Evolutionary conservation across 1,140 invertebrate genomes (phyloP).

Genomic region (Archivesica marissinica): DNA sequence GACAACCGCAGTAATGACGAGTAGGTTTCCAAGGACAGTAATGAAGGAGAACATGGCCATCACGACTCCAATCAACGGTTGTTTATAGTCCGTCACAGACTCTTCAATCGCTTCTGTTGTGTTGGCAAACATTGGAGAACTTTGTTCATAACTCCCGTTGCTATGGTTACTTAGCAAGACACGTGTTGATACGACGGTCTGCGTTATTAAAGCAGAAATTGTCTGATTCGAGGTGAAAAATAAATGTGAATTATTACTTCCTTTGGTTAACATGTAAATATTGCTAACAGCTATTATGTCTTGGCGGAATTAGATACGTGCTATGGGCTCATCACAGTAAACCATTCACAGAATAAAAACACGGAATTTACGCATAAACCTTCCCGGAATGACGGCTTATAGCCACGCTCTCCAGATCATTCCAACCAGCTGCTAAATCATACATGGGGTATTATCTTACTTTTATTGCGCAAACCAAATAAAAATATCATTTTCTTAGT

Average conservation of each 20-base stretch:
- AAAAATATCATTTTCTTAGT: not conserved
- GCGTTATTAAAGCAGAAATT: not conserved
- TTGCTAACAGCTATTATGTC: not conserved
- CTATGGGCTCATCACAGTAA: no score
- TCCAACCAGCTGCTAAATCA: not conserved
- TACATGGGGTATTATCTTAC: not conserved
- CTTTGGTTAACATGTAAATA: not conserved
- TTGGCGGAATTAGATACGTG: no score
- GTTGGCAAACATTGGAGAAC: constrained; percentile 38
- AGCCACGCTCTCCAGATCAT: not conserved
- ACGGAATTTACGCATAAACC: no score
- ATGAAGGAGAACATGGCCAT: constrained; percentile 89
- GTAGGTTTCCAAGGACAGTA: constrained; percentile 89
- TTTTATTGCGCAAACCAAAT: not conserved
- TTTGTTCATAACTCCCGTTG: constrained; percentile 3
- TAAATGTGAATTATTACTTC: not conserved
- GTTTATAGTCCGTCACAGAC: constrained; percentile 59
- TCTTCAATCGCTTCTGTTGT: constrained; percentile 41
- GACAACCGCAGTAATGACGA: constrained; percentile 98
- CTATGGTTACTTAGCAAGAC: not conserved
- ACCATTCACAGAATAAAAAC: no score
- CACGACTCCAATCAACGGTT: constrained; percentile 73
- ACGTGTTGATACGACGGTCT: not conserved
- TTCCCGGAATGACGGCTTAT: not conserved
- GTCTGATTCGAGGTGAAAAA: not conserved